phyloP scores from a whole-genome alignment of 2,797 vertebrate genomes.

The Chelidonichthys spinosus region DNA sequence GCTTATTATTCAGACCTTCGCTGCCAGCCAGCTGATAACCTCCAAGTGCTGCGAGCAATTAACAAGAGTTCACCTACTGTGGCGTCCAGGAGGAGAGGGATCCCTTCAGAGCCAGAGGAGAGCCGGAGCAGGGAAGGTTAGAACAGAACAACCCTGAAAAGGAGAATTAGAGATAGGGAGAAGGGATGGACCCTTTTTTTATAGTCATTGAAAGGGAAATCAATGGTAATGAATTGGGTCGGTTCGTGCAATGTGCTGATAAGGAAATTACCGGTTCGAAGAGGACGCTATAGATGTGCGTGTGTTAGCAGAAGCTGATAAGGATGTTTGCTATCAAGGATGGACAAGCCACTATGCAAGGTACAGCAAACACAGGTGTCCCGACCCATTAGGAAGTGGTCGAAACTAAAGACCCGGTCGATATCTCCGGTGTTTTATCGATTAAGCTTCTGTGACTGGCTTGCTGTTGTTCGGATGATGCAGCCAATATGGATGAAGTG shows the following conservation, averaged over 20 bases:
- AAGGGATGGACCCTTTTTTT: conserved; percentile 37
- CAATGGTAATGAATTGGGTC: conserved; percentile 69
- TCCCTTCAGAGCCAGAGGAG: conserved; percentile 53
- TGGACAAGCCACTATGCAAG: conserved; percentile 40
- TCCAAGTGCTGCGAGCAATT: conserved; percentile 76
- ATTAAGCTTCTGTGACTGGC: conserved; percentile 42
- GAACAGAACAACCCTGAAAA: conserved; percentile 34
- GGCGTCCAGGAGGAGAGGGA: conserved; percentile 50
- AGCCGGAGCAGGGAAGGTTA: conserved; percentile 37
- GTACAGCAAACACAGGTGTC: conserved; percentile 60
- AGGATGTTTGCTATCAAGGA: conserved; percentile 54
- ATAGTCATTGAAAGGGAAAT: conserved; percentile 67
- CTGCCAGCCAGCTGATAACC: conserved; percentile 78
- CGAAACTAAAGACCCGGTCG: conserved; percentile 63
- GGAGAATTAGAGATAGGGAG: conserved; percentile 27
- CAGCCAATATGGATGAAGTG: conserved; percentile 28
- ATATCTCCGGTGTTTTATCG: conserved; percentile 57
- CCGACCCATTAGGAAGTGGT: conserved; percentile 57
- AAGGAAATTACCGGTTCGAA: conserved; percentile 62
- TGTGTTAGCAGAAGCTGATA: conserved; percentile 52
- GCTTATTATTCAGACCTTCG: conserved; percentile 76
- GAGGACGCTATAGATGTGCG: conserved; percentile 38
- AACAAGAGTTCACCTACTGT: conserved; percentile 67
- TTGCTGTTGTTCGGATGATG: conserved; percentile 35
- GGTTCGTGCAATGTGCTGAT: conserved; percentile 61